Evolutionary conservation across 2,888 invertebrate genomes (phyloP), one percentile per base, ranked within the genome.

Genomic region (Idaea aversata): DNA sequence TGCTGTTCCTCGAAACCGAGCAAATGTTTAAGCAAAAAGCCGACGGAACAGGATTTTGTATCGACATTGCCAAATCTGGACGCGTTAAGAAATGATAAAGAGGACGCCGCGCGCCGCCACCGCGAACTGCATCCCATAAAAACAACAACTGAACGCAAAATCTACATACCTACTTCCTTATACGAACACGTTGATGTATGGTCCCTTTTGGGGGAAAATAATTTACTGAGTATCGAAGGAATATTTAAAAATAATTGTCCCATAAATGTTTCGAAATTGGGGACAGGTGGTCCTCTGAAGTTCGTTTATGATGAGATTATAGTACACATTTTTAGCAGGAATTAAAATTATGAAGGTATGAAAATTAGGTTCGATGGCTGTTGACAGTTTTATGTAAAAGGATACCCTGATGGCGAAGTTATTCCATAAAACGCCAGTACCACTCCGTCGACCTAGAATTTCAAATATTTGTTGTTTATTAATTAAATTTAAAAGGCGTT

Each of bases 31-130:
- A 82, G 86, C 89, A 91, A 92, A 91, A 92, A 91, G 88, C 77
- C 84, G 83, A 82, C 85, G 80, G 83, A 91, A 91, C 92, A 90
- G 92, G 92, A 91, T 92, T 88, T 87, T 85, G 86, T 88, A 91
- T 91, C 90, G 90, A 83, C 87, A 84, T 86, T 80, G 87, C 91
- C 91, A 88, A 91, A 92, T 92, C 91, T 88, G 92, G 88, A 87
- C 88, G 90, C 90, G 90, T 89, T 88, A 90, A 91, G 87, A 90
- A 88, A 89, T 88, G 90, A 90, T 90, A 91, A 90, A 90, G 90
- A 85, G 86, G 85, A 87, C 81, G 87, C 90, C 88, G 89, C 76
- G 77, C 62, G 78, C 76, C 77, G 73, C 77, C 71, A 77, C 77
- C 76, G 76, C 78, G 80, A 78, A 79, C 78, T 80, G 75, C 75